Conservation (phyloP, 2,888 invertebrate species). For the Marasmarcha lunaedactyla region DNA sequence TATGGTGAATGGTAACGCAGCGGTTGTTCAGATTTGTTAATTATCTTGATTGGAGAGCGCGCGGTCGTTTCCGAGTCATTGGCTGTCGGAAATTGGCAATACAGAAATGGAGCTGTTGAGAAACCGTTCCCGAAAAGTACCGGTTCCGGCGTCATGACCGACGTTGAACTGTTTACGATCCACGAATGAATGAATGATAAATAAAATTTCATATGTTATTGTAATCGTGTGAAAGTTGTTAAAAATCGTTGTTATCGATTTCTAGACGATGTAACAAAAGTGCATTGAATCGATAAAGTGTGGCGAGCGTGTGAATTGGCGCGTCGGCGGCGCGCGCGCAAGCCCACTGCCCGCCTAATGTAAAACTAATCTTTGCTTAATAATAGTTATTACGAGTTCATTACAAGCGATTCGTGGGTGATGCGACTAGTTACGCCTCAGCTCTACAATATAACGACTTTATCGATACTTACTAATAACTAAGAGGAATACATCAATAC, state of each 20-base stretch:
- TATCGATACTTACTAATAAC: neutral
- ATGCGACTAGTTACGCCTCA: conserved; percentile 17
- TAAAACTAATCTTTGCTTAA: conserved; percentile 39
- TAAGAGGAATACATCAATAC: neutral
- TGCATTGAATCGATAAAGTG: conserved; percentile 20
- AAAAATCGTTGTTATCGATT: conserved; percentile 10
- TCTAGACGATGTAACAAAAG: conserved; percentile 9
- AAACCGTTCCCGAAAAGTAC: conserved; percentile 18
- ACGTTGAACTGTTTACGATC: conserved; percentile 5
- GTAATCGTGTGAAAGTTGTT: conserved; percentile 7
- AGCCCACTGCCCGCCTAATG: conserved; percentile 34
- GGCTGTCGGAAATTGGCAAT: neutral
- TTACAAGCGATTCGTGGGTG: conserved; percentile 31
- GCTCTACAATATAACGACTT: neutral
- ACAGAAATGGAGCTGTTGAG: conserved; percentile 17
- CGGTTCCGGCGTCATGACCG: conserved; percentile 21
- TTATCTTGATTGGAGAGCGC: conserved; percentile 38
- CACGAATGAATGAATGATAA: neutral
- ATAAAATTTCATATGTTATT: neutral
- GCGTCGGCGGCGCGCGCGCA: conserved; percentile 1
- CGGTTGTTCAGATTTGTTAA: conserved; percentile 44
- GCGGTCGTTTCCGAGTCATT: conserved; percentile 13
- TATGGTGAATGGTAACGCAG: conserved; percentile 60
- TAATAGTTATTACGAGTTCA: conserved; percentile 43
- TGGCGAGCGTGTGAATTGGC: conserved; percentile 29